Evolutionary conservation across 2,888 invertebrate species (phyloP), one percentile per base, ranked within the genome.

Genomic region (Syrphus vitripennis): DNA sequence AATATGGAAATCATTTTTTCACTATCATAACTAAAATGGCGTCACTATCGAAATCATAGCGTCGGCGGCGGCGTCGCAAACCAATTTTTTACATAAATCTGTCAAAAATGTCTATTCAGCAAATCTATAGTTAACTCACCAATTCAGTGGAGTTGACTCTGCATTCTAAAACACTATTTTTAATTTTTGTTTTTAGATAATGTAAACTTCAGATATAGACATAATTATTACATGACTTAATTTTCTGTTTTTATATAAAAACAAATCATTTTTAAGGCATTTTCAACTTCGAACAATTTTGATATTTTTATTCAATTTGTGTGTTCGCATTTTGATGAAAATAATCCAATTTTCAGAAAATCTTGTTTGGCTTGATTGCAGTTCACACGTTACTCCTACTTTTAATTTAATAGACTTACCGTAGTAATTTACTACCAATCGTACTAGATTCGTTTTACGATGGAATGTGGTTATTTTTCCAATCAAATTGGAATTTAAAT

Each of bases 401-500:
- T 48, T 21, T 31, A 4, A 34, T 48, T 21, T 31, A 48, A 65
- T 16, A 59, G 29, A 45, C 50, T 67, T 0, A 24, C 48, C 29
- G 29, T 29, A 42, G 29, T 29, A 42, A 42, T 29, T 48, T 34
- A 34, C 34, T 29, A 14, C 3, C 10, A 48, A 50, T 45, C 31
- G 45, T 3, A 65, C 34, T 34, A 50, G 31, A 48, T 67, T 50
- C n/a, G 16, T 34, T 50, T 24, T 12, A 9, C 24, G 10, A 1
- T 3, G 63, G 57, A 76, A 69, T 81, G 45, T 53, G 70, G 55
- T 63, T 67, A 24, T 26, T 59, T 31, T 67, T 69, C 55, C 67
- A 78, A 69, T 78, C 63, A 65, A 79, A 69, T 57, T 78, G 78
- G 72, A 72, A 82, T 65, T 65, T 55, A 70, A 76, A 76, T 57